These are phyloP conservation scores for Cepaea nemoralis DNA, from an alignment of 1,140 invertebrate species.

Conservation along the genomic window DNA sequence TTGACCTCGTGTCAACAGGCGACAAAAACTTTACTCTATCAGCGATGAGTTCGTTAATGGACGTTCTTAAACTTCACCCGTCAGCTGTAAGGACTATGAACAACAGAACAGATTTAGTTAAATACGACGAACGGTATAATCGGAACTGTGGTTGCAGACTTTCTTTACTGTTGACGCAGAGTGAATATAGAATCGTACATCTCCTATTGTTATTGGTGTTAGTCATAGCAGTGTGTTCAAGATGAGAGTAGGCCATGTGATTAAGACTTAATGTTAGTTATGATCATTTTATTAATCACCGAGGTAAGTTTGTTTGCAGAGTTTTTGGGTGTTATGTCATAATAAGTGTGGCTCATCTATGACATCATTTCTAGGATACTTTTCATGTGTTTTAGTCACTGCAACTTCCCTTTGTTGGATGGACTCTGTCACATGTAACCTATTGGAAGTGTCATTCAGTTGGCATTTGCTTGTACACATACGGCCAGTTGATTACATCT, in stretches of 20 bases:
- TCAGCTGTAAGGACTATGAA: conserved; percentile 47
- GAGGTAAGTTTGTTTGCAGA: too few relatives aligned
- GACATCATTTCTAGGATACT: too few relatives aligned
- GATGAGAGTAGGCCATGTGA: background rate
- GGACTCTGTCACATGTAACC: too few relatives aligned
- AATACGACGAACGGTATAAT: conserved; percentile 44
- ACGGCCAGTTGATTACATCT: too few relatives aligned
- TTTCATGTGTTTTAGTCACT: too few relatives aligned
- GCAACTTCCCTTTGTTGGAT: too few relatives aligned
- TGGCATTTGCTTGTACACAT: too few relatives aligned
- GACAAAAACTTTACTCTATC: conserved; percentile 72
- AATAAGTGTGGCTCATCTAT: too few relatives aligned
- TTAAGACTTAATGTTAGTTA: too few relatives aligned
- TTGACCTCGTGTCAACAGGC: conserved; percentile 76
- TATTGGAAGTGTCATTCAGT: too few relatives aligned
- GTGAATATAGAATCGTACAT: background rate
- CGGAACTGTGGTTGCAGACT: background rate
- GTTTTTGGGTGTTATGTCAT: too few relatives aligned
- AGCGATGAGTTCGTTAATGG: conserved; percentile 73
- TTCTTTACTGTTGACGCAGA: background rate
- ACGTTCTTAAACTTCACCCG: conserved; percentile 72
- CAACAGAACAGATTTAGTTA: conserved; percentile 51
- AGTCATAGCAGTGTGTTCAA: background rate
- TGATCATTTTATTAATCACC: too few relatives aligned
- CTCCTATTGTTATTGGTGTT: conserved; percentile 16